Percentiles rank a stretch among this genome's conserved stretches.
These are phyloP conservation scores for Syngnathus typhle DNA, from an alignment of 2,113 vertebrate genomes.

Conservation along the genomic window DNA sequence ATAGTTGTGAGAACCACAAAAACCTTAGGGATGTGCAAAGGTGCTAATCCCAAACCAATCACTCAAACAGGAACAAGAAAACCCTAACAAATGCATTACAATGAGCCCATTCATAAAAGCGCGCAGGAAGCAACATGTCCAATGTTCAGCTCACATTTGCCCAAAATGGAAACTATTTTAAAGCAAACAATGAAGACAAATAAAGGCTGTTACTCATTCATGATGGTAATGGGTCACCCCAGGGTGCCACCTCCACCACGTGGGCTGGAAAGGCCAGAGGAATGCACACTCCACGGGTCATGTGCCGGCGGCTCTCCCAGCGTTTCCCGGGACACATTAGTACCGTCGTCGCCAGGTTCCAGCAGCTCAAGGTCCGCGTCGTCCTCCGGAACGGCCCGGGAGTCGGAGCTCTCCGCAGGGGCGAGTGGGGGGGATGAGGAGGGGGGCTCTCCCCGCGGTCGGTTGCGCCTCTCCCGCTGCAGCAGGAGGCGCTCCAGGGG, in stretches of 20 bases:
- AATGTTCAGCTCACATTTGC: no score
- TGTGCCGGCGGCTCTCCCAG: slow-evolving; percentile 62
- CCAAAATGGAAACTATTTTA: no score
- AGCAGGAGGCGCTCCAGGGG: slow-evolving; percentile 79
- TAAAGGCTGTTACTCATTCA: no score
- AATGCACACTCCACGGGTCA: slow-evolving; percentile 75
- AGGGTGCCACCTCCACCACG: slow-evolving; percentile 26
- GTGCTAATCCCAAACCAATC: no score
- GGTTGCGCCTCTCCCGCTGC: slow-evolving; percentile 79
- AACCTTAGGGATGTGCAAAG: no score
- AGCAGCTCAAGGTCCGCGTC: slow-evolving; percentile 52
- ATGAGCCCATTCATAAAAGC: no score
- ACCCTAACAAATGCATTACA: no score
- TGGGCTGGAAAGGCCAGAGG: slow-evolving; percentile 62
- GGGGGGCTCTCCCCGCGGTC: slow-evolving; percentile 30
- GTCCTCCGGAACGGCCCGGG: slow-evolving; percentile 65
- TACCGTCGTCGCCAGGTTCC: slow-evolving; percentile 52
- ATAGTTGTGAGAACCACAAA: no score
- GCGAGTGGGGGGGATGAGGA: slow-evolving; percentile 4
- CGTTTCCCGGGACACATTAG: slow-evolving; percentile 65
- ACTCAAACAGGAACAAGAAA: no score
- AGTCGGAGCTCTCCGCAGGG: slow-evolving; percentile 72
- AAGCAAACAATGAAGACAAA: no score
- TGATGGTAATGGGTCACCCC: no score
- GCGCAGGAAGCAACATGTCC: no score